Percentiles rank a stretch among this genome's conserved stretches.
These are phyloP conservation scores for Cataglyphis cursor DNA, from an alignment of 2,888 invertebrate species.

Conservation along the genomic window DNA sequence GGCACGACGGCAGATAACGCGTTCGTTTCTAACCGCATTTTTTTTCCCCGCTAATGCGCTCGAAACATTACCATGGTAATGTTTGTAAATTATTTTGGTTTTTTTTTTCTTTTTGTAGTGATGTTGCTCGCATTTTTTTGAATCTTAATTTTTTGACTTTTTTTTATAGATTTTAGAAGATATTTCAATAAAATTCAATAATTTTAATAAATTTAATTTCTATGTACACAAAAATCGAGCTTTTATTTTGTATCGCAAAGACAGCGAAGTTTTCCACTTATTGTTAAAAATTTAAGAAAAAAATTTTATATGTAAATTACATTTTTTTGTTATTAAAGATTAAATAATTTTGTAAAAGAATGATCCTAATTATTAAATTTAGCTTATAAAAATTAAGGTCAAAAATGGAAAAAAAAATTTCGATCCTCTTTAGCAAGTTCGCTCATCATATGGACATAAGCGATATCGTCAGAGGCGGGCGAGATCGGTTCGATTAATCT, in stretches of 20 bases:
- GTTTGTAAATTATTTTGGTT: neutral
- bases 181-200: no score
- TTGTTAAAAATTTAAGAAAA: conserved; percentile 9
- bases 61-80: conserved; percentile 20
- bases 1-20: conserved; percentile 73
- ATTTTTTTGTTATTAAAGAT: no score
- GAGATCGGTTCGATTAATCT: conserved; percentile 68
- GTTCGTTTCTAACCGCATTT: conserved; percentile 59
- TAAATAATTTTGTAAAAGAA: neutral
- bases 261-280: no score
- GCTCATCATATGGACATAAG: conserved; percentile 27
- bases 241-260: neutral
- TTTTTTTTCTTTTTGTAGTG: neutral
- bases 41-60: conserved; percentile 18
- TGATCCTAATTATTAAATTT: no score
- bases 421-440: conserved; percentile 25
- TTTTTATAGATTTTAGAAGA: neutral
- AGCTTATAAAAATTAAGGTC: neutral
- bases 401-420: neutral
- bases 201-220: no score
- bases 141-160: neutral
- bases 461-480: conserved; percentile 58
- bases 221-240: neutral
- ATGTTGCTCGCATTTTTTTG: no score
- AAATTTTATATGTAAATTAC: neutral